Conservation (phyloP, 2,888 invertebrate species). For the Coenonympha arcania region DNA sequence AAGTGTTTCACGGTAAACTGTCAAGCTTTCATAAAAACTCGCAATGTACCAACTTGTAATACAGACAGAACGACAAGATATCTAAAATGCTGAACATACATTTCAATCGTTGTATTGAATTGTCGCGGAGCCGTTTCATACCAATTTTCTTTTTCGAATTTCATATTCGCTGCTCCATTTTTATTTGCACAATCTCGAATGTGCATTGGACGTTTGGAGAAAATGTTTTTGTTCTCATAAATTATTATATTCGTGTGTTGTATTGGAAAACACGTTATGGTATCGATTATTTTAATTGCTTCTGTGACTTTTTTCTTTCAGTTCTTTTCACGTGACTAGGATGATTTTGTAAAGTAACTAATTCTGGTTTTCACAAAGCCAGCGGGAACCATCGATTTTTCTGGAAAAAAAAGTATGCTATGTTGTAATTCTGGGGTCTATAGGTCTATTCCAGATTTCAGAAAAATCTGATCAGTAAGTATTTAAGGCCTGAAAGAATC, state of each 20-base stretch:
- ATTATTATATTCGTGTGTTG: too few species aligned
- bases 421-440: too few species aligned
- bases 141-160: constrained; percentile 4
- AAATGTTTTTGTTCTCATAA: background rate
- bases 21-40: background rate
- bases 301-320: too few species aligned
- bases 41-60: background rate
- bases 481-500: too few species aligned
- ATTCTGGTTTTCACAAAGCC: too few species aligned
- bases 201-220: background rate
- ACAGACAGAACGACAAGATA: constrained; percentile 1
- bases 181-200: background rate
- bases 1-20: background rate
- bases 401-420: too few species aligned
- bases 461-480: too few species aligned
- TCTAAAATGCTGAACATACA: constrained; percentile 8
- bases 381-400: too few species aligned
- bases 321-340: too few species aligned
- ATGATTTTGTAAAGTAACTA: too few species aligned
- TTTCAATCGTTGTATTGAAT: constrained; percentile 8
- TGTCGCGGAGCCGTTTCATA: constrained; percentile 8
- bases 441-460: too few species aligned
- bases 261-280: background rate
- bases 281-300: background rate
- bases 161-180: constrained; percentile 1